These are phyloP conservation scores for Lepus oiostolus DNA, from an alignment of 2,797 vertebrate species.

Conservation along the genomic window DNA sequence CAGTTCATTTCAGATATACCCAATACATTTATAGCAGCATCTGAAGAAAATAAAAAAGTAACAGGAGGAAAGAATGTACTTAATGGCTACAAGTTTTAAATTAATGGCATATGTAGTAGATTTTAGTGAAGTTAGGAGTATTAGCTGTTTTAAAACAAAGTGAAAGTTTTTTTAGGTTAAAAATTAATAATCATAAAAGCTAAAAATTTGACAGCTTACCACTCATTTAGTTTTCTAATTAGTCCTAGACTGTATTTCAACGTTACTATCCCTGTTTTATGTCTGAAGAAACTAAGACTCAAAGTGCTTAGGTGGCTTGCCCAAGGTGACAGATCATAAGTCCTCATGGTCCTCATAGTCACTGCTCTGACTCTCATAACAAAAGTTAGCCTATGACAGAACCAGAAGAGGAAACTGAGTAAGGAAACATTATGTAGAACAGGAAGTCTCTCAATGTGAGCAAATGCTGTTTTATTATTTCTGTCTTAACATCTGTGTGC, in stretches of 20 bases:
- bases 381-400: slow-evolving; percentile 14
- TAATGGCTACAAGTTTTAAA: slow-evolving; percentile 40
- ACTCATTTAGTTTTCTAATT: slow-evolving; percentile 51
- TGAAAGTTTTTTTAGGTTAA: slow-evolving; percentile 41
- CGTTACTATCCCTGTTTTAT: slow-evolving; percentile 27
- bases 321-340: background rate
- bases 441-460: slow-evolving; percentile 31
- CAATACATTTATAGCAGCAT: background rate
- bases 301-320: background rate
- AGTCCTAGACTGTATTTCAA: background rate
- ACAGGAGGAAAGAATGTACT: slow-evolving; percentile 17
- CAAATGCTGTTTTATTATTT: slow-evolving; percentile 65
- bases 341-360: background rate
- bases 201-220: slow-evolving; percentile 33
- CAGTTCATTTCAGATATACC: background rate
- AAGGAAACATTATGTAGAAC: slow-evolving; percentile 53
- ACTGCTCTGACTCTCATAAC: slow-evolving; percentile 48
- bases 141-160: slow-evolving; percentile 57
- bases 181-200: slow-evolving; percentile 32
- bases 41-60: background rate
- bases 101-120: slow-evolving; percentile 16
- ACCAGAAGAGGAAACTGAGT: slow-evolving; percentile 21
- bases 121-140: slow-evolving; percentile 30
- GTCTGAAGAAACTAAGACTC: slow-evolving; percentile 35
- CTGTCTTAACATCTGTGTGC: slow-evolving; percentile 35